phyloP scores from a whole-genome alignment of 2,888 invertebrate genomes.

The Pecten maximus region DNA sequence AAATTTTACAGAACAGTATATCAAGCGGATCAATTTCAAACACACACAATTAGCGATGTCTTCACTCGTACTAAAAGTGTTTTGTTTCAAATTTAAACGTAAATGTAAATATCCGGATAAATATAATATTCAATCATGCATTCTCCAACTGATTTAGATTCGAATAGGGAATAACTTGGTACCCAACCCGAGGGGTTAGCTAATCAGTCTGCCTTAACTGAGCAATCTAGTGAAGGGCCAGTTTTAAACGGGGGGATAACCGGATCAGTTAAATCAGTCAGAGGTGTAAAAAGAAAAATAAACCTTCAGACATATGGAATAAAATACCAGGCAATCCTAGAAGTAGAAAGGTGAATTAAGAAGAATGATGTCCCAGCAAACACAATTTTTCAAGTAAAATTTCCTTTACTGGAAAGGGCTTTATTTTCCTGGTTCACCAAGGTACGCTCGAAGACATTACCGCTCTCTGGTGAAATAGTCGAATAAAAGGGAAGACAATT shows the following conservation, averaged over 20 bases:
- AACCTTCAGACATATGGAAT: slow-evolving; percentile 27
- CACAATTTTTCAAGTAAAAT: slow-evolving; percentile 35
- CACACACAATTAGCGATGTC: no score
- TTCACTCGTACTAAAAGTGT: no score
- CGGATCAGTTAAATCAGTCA: background rate
- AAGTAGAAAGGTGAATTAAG: slow-evolving; percentile 22
- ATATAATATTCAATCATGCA: no score
- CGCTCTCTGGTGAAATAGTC: slow-evolving; percentile 48
- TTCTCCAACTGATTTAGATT: background rate
- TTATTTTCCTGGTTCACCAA: slow-evolving; percentile 40
- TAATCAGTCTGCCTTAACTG: background rate
- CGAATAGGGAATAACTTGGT: background rate
- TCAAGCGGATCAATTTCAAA: no score
- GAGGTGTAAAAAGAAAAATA: background rate
- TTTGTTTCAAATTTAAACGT: no score
- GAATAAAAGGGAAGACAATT: slow-evolving; percentile 49
- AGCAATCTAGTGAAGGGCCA: background rate
- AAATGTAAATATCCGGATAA: no score
- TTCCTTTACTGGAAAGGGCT: slow-evolving; percentile 17
- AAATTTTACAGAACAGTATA: no score
- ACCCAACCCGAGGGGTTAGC: slow-evolving; percentile 12
- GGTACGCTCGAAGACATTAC: slow-evolving; percentile 11
- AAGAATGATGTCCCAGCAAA: slow-evolving; percentile 36
- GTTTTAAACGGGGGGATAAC: background rate
- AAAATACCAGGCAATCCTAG: slow-evolving; percentile 37